phyloP scores from a whole-genome alignment of 2,888 invertebrate species.

The Dione juno region DNA sequence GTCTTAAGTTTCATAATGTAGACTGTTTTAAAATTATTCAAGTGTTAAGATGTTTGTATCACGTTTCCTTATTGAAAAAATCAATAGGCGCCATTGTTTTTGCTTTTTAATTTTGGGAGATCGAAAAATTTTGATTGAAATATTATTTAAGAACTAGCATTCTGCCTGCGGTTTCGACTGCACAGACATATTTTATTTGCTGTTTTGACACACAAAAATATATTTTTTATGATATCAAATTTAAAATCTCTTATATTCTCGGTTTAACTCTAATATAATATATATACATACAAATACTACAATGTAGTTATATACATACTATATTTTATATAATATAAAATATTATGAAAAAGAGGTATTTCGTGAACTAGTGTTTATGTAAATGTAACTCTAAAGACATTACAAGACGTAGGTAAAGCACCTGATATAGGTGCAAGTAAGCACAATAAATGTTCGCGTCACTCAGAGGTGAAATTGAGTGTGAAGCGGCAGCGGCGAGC shows the following conservation, averaged over 20 bases:
- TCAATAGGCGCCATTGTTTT: slow-evolving; percentile 66
- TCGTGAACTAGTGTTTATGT: not conserved
- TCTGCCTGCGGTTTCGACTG: too few relatives aligned
- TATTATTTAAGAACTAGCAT: not conserved
- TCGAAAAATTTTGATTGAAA: not conserved
- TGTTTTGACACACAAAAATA: too few relatives aligned
- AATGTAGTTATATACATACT: too few relatives aligned
- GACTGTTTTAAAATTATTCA: slow-evolving; percentile 36
- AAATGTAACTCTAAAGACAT: slow-evolving; percentile 1
- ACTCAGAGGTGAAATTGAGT: slow-evolving; percentile 84
- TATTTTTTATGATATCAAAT: too few relatives aligned
- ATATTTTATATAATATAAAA: not conserved
- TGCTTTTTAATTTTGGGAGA: slow-evolving; percentile 17
- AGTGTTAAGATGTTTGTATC: slow-evolving; percentile 55
- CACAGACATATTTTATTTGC: too few relatives aligned
- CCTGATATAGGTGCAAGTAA: slow-evolving; percentile 68
- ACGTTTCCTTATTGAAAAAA: slow-evolving; percentile 58
- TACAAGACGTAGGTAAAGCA: slow-evolving; percentile 54
- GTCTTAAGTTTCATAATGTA: slow-evolving; percentile 37
- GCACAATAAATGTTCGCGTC: slow-evolving; percentile 81
- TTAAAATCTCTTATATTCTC: too few relatives aligned
- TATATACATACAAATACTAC: too few relatives aligned
- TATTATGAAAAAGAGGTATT: not conserved
- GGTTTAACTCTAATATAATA: too few relatives aligned
- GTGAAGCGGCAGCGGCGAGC: slow-evolving; percentile 82